A percentile compares a stretch with the other conserved stretches of the same genome.
Conservation (phyloP, 2,888 invertebrate genomes). For the Thereva unica region DNA sequence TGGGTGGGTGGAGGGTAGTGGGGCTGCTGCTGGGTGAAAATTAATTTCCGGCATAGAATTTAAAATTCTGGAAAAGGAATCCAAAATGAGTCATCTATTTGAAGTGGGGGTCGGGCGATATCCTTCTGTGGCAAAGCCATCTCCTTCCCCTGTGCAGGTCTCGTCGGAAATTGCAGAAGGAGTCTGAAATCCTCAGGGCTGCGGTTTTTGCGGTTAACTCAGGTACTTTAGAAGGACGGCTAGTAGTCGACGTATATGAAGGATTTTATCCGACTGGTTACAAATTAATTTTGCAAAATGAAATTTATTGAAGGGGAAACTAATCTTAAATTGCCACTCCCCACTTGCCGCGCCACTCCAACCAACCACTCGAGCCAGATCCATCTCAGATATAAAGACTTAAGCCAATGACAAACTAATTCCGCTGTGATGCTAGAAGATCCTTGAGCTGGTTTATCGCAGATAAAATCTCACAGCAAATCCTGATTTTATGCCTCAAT, state of each 20-base stretch:
- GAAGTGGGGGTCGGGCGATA: conserved; percentile 16
- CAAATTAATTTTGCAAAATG: conserved; percentile 15
- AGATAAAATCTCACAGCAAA: conserved; percentile 8
- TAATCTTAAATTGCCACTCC: conserved; percentile 22
- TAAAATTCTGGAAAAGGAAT: conserved; percentile 40
- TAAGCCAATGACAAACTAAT: no score
- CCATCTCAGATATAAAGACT: background rate
- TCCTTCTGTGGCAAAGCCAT: conserved; percentile 8
- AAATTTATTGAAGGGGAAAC: conserved; percentile 29
- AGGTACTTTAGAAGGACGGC: background rate
- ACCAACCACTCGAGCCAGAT: background rate
- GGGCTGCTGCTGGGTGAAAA: conserved; percentile 32
- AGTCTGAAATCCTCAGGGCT: background rate
- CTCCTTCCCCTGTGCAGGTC: no score
- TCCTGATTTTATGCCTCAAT: conserved; percentile 22
- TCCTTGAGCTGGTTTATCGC: conserved; percentile 1
- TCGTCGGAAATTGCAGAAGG: conserved; percentile 4
- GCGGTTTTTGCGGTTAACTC: background rate
- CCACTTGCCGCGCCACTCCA: conserved; percentile 1
- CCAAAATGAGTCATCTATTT: conserved; percentile 38
- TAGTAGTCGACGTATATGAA: conserved; percentile 1
- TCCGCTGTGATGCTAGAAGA: background rate
- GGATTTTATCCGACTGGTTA: conserved; percentile 6
- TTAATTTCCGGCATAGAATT: conserved; percentile 43
- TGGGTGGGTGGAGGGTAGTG: conserved; percentile 10